phyloP scores from a whole-genome alignment of 2,888 invertebrate species.

The Gisinianus flammeolus region DNA sequence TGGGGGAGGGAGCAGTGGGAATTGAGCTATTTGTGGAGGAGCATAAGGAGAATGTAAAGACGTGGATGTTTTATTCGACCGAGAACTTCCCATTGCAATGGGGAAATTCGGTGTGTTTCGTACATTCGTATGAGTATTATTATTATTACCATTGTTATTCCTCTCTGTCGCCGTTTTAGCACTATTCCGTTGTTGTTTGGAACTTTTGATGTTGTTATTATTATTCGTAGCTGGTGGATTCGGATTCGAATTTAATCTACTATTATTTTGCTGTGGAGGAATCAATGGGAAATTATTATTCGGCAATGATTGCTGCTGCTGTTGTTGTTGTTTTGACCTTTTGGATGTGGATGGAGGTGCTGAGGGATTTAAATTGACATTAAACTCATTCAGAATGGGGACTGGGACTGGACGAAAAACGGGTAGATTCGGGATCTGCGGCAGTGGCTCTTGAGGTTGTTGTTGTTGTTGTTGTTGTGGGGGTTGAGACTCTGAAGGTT shows the following conservation, averaged over 20 bases:
- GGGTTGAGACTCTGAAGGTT: not conserved
- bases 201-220: too few relatives aligned
- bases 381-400: not conserved
- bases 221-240: not conserved
- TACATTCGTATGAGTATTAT: not conserved
- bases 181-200: not conserved
- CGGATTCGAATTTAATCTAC: not conserved
- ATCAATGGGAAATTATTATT: not conserved
- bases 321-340: not conserved
- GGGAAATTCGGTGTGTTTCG: not conserved
- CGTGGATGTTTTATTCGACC: not conserved
- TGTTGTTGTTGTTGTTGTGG: not conserved
- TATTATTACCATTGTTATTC: not conserved
- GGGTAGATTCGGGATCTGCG: not conserved
- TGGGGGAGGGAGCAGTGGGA: not conserved
- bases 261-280: not conserved
- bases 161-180: not conserved
- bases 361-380: too few relatives aligned
- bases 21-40: not conserved
- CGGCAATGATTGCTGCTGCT: not conserved
- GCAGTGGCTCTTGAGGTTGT: not conserved
- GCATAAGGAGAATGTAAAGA: not conserved
- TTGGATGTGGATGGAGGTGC: not conserved
- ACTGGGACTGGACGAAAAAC: not conserved
- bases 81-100: not conserved